These are phyloP conservation scores for Andrena trimmerana DNA, from an alignment of 2,888 invertebrate genomes.

Conservation along the genomic window DNA sequence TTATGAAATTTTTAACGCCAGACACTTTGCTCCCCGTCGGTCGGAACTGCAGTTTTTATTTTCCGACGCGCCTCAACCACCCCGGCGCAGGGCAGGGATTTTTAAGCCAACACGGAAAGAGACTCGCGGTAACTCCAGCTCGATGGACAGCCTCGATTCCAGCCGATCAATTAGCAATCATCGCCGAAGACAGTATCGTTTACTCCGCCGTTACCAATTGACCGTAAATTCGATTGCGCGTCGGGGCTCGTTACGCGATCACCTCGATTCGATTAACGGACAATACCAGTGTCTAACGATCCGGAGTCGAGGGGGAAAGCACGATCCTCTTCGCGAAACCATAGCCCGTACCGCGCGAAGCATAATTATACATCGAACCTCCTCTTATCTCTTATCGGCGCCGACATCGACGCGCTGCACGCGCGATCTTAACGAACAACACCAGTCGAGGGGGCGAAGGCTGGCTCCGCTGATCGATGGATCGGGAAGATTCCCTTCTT, in stretches of 20 bases:
- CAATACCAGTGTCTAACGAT: constrained; percentile 69
- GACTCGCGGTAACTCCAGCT: constrained; percentile 17
- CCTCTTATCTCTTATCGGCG: constrained; percentile 26
- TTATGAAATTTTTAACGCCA: constrained; percentile 52
- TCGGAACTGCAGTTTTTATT: neutral
- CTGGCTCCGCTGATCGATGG: neutral
- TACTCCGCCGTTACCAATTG: constrained; percentile 75
- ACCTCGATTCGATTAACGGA: constrained; percentile 75
- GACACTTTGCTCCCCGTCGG: neutral
- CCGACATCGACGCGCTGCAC: constrained; percentile 22
- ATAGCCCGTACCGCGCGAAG: constrained; percentile 28
- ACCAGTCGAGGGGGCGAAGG: neutral
- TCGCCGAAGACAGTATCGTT: constrained; percentile 68
- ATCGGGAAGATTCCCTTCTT: neutral
- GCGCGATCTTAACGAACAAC: constrained; percentile 6
- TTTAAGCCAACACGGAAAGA: constrained; percentile 4
- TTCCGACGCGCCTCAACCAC: neutral
- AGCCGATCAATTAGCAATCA: constrained; percentile 70
- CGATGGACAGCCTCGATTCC: constrained; percentile 30
- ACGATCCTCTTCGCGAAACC: constrained; percentile 59
- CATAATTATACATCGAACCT: constrained; percentile 30
- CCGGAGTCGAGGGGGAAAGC: constrained; percentile 66
- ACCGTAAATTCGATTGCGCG: constrained; percentile 70
- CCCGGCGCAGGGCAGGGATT: neutral
- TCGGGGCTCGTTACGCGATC: constrained; percentile 76